Percentiles rank a stretch among this genome's conserved stretches.
Conservation (phyloP, 2,797 vertebrate species). For the Pangasius djambal region DNA sequence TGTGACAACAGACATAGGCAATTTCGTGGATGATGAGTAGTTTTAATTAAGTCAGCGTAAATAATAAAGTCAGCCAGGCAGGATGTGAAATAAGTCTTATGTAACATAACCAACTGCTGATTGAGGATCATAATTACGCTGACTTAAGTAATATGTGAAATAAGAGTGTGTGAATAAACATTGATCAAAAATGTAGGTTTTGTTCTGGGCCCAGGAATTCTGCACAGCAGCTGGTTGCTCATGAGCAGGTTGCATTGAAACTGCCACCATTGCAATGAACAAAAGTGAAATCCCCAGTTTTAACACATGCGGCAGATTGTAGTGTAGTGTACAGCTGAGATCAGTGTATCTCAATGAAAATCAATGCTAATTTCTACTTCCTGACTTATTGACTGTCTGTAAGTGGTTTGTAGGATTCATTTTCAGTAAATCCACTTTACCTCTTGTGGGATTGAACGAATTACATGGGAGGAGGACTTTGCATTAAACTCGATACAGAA, state of each 20-base stretch:
- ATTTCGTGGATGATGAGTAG: neutral
- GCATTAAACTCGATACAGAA: neutral
- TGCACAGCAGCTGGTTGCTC: neutral
- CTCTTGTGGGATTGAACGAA: neutral
- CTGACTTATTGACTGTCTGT: neutral
- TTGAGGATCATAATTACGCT: too few species aligned
- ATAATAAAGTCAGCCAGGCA: too few species aligned
- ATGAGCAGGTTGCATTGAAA: neutral
- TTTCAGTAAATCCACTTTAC: neutral
- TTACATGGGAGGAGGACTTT: neutral
- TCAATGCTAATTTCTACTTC: constrained; percentile 11
- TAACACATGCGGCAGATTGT: neutral
- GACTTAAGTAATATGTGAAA: neutral
- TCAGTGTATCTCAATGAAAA: constrained; percentile 13
- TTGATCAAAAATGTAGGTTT: neutral
- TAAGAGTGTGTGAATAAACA: neutral
- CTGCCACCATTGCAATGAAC: neutral
- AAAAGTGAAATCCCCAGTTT: neutral
- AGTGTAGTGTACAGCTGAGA: neutral
- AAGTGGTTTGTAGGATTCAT: constrained; percentile 17
- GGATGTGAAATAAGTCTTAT: neutral
- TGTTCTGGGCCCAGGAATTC: neutral
- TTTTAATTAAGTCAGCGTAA: neutral
- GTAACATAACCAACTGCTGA: too few species aligned
- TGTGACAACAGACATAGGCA: neutral